A percentile compares a stretch with the other conserved stretches of the same genome.
Conservation (phyloP, 2,113 vertebrate genomes). For the Pipra filicauda region DNA sequence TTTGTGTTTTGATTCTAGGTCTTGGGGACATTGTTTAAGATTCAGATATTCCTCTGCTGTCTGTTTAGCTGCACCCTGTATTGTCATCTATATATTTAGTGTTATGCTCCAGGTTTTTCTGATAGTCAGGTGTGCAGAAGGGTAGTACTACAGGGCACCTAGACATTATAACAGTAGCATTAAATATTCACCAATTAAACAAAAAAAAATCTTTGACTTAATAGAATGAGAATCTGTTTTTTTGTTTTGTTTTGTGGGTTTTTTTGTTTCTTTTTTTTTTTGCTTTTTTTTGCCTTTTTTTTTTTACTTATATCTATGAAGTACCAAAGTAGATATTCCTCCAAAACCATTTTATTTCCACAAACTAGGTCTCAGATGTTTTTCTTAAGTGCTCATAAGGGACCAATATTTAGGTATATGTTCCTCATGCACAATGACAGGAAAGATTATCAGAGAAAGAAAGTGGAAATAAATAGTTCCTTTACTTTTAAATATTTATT, state of each 20-base stretch:
- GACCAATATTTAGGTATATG: not conserved
- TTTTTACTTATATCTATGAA: not conserved
- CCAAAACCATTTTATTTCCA: not conserved
- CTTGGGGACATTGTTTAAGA: not conserved
- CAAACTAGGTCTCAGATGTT: not conserved
- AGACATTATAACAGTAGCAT: not conserved
- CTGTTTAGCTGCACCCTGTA: not conserved
- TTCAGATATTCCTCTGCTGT: not conserved
- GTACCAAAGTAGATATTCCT: not conserved
- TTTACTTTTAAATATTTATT: not conserved
- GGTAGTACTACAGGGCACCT: not conserved
- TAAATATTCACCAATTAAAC: not conserved
- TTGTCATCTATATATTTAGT: not conserved
- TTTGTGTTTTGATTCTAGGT: not conserved
- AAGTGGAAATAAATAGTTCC: not conserved
- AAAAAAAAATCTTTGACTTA: not conserved
- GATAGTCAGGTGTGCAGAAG: not conserved
- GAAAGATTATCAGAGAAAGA: not conserved
- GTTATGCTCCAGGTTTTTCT: not conserved
- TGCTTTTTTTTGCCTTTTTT: not conserved
- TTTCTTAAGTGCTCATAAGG: not conserved
- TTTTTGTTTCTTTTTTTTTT: not conserved
- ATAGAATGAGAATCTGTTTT: not conserved
- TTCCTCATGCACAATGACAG: not conserved
- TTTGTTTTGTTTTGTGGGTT: not conserved